phyloP scores from a whole-genome alignment of 2,888 invertebrate genomes.

The Ectemnius continuus region DNA sequence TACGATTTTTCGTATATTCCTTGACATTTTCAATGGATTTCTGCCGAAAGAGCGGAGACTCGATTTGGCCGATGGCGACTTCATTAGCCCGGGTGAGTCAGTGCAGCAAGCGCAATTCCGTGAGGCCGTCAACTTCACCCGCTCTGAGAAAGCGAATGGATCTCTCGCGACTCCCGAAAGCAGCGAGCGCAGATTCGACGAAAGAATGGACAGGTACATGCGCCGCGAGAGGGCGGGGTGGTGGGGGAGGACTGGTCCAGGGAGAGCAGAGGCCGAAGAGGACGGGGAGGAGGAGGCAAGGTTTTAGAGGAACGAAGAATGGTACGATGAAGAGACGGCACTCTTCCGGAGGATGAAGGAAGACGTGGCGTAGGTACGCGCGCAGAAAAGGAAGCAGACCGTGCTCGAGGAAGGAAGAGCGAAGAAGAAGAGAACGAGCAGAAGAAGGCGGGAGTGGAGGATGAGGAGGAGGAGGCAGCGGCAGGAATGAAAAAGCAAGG shows the following conservation, averaged over 20 bases:
- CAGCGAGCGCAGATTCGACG: slow-evolving; percentile 61
- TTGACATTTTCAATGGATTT: too few species aligned
- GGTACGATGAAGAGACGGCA: slow-evolving; percentile 22
- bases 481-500: slow-evolving; percentile 65
- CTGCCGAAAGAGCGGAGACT: too few species aligned
- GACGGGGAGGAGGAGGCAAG: too few species aligned
- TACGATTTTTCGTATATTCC: too few species aligned
- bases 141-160: slow-evolving; percentile 54
- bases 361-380: slow-evolving; percentile 29
- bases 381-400: slow-evolving; percentile 15
- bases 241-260: slow-evolving; percentile 12
- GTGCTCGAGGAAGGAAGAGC: slow-evolving; percentile 34
- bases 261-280: slow-evolving; percentile 1
- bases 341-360: slow-evolving; percentile 32
- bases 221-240: slow-evolving; percentile 32
- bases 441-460: slow-evolving; percentile 9
- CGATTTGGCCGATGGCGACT: background rate
- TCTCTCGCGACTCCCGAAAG: slow-evolving; percentile 45
- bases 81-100: background rate
- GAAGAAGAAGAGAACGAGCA: slow-evolving; percentile 22
- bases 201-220: slow-evolving; percentile 66
- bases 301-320: slow-evolving; percentile 32
- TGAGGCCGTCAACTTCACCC: slow-evolving; percentile 26
- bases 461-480: slow-evolving; percentile 21
- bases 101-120: slow-evolving; percentile 22